phyloP scores from a whole-genome alignment of 2,888 invertebrate genomes.

The Panorpa germanica region DNA sequence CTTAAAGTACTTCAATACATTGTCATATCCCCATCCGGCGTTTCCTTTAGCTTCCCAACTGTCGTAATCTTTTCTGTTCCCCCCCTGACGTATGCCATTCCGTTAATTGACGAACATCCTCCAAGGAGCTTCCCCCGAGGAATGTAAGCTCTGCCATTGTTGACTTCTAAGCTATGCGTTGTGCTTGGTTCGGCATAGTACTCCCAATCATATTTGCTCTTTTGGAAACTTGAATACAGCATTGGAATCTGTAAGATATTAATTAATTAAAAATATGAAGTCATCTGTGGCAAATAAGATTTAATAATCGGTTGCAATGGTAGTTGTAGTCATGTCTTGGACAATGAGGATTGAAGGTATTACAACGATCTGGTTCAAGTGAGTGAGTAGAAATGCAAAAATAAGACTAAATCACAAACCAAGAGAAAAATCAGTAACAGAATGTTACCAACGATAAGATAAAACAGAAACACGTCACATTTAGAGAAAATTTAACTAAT shows the following conservation, averaged over 20 bases:
- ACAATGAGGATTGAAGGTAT: too few relatives aligned
- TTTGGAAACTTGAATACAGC: slow-evolving; percentile 15
- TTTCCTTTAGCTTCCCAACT: slow-evolving; percentile 33
- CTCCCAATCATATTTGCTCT: slow-evolving; percentile 17
- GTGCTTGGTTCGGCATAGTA: slow-evolving; percentile 17
- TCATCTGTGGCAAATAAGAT: too few relatives aligned
- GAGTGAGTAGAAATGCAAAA: too few relatives aligned
- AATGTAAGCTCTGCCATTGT: slow-evolving; percentile 24
- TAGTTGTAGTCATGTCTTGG: too few relatives aligned
- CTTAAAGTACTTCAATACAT: slow-evolving; percentile 26
- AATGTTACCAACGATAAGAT: too few relatives aligned
- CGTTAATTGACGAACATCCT: slow-evolving; percentile 38
- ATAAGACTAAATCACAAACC: too few relatives aligned
- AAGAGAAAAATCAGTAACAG: too few relatives aligned
- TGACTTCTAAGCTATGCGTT: slow-evolving; percentile 17
- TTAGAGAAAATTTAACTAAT: too few relatives aligned
- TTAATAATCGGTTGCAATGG: too few relatives aligned
- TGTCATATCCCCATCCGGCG: slow-evolving; percentile 31
- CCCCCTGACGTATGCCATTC: slow-evolving; percentile 39
- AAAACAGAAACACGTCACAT: too few relatives aligned
- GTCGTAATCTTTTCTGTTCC: slow-evolving; percentile 31
- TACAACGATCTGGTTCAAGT: too few relatives aligned
- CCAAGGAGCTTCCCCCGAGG: slow-evolving; percentile 44
- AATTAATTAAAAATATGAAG: too few relatives aligned
- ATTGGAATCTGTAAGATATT: slow-evolving; percentile 16